Evolutionary conservation across 1,140 invertebrate genomes (phyloP), one percentile per base, ranked within the genome.

Genomic region (Drosophila quadrilineata): DNA sequence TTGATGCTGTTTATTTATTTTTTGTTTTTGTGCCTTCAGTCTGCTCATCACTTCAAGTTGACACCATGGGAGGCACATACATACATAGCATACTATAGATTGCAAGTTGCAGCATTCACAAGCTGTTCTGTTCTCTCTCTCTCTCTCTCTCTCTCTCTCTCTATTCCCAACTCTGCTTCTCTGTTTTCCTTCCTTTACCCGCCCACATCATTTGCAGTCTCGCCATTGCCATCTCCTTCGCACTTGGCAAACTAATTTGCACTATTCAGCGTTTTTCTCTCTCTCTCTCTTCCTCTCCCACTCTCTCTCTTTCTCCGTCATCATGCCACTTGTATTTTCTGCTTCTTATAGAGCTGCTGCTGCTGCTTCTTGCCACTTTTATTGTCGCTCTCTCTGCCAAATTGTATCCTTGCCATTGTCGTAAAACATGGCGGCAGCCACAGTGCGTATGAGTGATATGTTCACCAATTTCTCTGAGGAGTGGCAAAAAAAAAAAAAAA

Each of bases 361-460:
- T n/a, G n/a, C n/a, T n/a, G n/a, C n/a, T 12, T 26, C 28, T 68
- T 54, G 12, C 24, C 41, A 45, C 41, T 77, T 77, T 73, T 79
- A 79, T 79, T 79, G 54, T 80, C 60, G 41, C 43, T 71, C 50
- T 67, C 76, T 76, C 72, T 84, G 76, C 77, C 76, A 84, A 80
- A 80, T 80, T 80, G 76, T 84, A 80, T 84, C 77, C 72, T 53
- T 60, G 68, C 71, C 75, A 84, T 80, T 80, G 76, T 80, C 76
- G 77, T 84, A 84, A 80, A 80, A 84, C 68, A 84, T 84, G 58
- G 58, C 62, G 63, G 31, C 63, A 58, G 46, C 63, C 69, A 48
- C 74, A 66, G 73, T 76, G 73, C 73, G 66, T 73, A 79, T 77
- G 70, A 65, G 65, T 73, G 48, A 79, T 74, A 77, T 50, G 35